Evolutionary conservation across 2,113 vertebrate genomes (phyloP).

Genomic region (Steatornis caripensis): DNA sequence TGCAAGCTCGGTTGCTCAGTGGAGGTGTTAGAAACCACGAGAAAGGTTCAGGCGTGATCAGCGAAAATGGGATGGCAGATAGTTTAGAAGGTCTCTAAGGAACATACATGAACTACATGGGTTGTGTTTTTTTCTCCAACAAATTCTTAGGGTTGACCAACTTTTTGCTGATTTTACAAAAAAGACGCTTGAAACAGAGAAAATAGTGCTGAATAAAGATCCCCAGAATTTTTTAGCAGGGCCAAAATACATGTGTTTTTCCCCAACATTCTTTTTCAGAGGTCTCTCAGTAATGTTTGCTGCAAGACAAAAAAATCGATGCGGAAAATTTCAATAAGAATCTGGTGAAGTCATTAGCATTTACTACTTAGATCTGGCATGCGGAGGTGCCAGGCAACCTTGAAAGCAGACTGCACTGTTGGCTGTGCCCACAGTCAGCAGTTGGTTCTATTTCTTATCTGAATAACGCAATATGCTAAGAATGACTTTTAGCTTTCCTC

Average conservation of each 20-base stretch:
- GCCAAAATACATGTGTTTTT: not conserved
- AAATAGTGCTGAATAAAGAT: not conserved
- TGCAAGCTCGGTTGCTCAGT: not conserved
- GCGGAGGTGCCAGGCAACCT: not conserved
- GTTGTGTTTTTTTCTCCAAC: not conserved
- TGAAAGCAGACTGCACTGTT: not conserved
- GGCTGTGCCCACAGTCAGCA: not conserved
- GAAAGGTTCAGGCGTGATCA: not conserved
- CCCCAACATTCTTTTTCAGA: not conserved
- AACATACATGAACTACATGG: fast-evolving
- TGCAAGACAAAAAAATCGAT: not conserved
- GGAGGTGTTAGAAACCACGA: not conserved
- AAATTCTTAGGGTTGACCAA: not conserved
- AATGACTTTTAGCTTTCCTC: not conserved
- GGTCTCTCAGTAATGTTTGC: not conserved
- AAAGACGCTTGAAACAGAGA: not conserved
- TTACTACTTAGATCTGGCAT: not conserved
- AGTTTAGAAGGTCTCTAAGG: not conserved
- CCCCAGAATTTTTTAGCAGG: not conserved
- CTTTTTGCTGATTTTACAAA: not conserved
- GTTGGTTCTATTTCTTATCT: not conserved
- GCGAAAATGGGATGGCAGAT: not conserved
- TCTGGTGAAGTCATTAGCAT: not conserved
- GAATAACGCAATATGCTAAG: not conserved
- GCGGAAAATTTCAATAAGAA: not conserved